These are phyloP conservation scores for Morone saxatilis DNA, from an alignment of 2,113 vertebrate genomes.

Conservation along the genomic window DNA sequence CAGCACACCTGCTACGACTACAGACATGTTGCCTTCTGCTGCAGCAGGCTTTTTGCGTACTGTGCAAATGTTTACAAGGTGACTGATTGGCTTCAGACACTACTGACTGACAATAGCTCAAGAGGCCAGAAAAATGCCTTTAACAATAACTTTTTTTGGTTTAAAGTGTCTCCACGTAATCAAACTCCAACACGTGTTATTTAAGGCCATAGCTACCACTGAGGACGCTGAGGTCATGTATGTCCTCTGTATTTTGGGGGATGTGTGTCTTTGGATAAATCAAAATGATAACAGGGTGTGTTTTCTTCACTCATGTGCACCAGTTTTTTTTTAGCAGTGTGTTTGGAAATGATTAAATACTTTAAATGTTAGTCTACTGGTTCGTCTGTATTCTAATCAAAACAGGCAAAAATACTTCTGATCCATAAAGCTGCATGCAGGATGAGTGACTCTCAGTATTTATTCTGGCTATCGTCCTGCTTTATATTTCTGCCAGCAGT, in stretches of 20 bases:
- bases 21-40: not conserved
- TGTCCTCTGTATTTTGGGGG: not conserved
- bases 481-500: not conserved
- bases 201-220: not conserved
- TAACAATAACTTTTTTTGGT: not conserved
- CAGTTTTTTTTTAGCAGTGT: not conserved
- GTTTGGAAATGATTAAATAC: not conserved
- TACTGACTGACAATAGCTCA: not conserved
- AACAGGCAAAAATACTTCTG: not conserved
- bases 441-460: not conserved
- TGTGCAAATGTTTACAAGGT: conserved; percentile 29
- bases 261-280: not conserved
- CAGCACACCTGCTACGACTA: not conserved
- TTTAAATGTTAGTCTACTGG: not conserved
- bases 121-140: not conserved
- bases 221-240: not conserved
- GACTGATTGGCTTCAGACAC: not conserved
- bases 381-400: not conserved
- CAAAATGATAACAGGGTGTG: not conserved
- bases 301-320: not conserved
- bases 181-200: not conserved
- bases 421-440: not conserved
- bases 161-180: not conserved
- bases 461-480: not conserved
- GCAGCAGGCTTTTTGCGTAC: conserved; percentile 10